Evolutionary conservation across 2,888 invertebrate genomes (phyloP).

Genomic region (Eulithis prunata): DNA sequence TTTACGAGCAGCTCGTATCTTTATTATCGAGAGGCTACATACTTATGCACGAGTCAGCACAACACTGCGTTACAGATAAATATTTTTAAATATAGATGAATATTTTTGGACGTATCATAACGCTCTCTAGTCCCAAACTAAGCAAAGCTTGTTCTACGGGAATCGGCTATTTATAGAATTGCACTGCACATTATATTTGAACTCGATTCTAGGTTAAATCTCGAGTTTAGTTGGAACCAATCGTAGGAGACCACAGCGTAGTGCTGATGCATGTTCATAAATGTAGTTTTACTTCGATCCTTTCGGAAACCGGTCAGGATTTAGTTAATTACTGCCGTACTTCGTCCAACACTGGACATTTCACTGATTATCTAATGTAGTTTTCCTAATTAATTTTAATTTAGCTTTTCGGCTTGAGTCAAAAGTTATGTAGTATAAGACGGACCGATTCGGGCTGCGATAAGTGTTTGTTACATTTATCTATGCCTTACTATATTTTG

Average conservation of each 20-base stretch:
- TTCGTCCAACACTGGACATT: slow-evolving; percentile 49
- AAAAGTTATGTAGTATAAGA: slow-evolving; percentile 11
- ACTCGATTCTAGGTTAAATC: no score
- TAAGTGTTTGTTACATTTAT: not conserved
- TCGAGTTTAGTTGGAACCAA: no score
- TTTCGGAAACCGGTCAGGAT: slow-evolving; percentile 64
- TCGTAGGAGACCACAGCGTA: no score
- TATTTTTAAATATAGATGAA: no score
- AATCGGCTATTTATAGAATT: no score
- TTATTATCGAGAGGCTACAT: slow-evolving; percentile 65
- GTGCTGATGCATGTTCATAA: slow-evolving; percentile 4
- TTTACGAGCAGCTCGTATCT: slow-evolving; percentile 75
- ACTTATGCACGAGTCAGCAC: slow-evolving; percentile 3
- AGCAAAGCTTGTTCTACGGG: no score
- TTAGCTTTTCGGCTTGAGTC: slow-evolving; percentile 24
- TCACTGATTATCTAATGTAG: slow-evolving; percentile 45
- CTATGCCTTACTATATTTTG: not conserved
- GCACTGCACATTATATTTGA: no score
- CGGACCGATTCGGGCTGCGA: not conserved
- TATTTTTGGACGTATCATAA: no score
- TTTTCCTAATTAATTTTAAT: slow-evolving; percentile 39
- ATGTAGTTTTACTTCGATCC: slow-evolving; percentile 39
- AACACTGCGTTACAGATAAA: not conserved
- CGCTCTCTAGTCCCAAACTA: no score
- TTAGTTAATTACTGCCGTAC: slow-evolving; percentile 68